These are phyloP conservation scores for Sphyrna mokarran DNA, from an alignment of 2,113 vertebrate genomes.

Conservation along the genomic window DNA sequence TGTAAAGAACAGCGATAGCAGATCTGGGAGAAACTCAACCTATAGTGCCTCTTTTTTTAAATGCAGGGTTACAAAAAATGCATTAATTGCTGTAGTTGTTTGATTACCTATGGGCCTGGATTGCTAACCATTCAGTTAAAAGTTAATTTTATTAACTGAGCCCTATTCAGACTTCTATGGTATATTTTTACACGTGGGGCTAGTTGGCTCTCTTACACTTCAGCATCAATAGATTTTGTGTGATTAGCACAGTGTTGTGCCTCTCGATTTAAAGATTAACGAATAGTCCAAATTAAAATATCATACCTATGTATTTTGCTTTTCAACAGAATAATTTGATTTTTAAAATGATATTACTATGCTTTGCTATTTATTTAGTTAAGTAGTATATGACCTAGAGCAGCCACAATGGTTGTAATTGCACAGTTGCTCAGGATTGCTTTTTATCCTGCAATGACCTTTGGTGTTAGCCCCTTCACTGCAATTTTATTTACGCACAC, in stretches of 20 bases:
- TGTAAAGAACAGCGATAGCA: background rate
- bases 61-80: background rate
- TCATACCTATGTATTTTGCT: background rate
- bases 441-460: constrained; percentile 64
- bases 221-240: background rate
- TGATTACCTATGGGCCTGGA: background rate
- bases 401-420: background rate
- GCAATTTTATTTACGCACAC: constrained; percentile 69
- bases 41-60: background rate
- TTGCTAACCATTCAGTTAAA: background rate
- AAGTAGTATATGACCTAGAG: background rate
- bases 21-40: background rate
- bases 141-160: background rate
- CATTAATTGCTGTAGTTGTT: background rate
- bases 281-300: background rate
- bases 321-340: background rate
- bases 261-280: background rate
- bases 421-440: background rate
- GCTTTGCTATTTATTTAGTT: background rate
- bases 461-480: constrained; percentile 65
- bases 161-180: background rate
- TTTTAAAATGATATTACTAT: background rate
- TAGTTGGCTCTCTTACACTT: background rate
- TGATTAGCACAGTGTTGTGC: background rate
- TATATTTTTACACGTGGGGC: background rate